Base-by-base conservation (phyloP, 2,888 invertebrate species). In the Epistrophella euchroma region DNA sequence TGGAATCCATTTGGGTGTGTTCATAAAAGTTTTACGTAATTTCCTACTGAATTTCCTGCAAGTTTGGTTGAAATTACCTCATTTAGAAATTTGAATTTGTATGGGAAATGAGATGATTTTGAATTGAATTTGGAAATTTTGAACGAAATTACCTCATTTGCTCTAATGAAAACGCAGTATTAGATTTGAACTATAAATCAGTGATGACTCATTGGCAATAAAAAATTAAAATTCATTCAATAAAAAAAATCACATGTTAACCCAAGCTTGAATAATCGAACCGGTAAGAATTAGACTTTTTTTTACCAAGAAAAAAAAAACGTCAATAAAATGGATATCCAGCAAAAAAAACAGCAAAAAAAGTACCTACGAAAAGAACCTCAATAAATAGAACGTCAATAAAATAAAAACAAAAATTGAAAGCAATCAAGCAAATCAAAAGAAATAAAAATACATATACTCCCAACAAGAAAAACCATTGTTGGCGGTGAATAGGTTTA, bases 321-420 rank as follows among this genome's bases (percentile, higher is more conserved):
- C n/a, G 37, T 40, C 60, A 60, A 40, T 37, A 60, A 19, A 19
- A 37, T 58, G 37, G 15, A 40, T 60, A 60, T 40, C 15, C 6
- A 19, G 17, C 10, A 64, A 25, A n/a, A 25, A n/a, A 22, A 22
- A 22, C n/a, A 62, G 25, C n/a, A 62, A 62, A 62, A 43, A 62
- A 62, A 62, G 28, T 5, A 25, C 40, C 3, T 43, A 56, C 56
- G 35, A 4, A 64, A 45, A 64, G 10, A 43, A 43, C 17, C 56
- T 25, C 74, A 79, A 55, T 64, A 73, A 73, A 79, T 79, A 78
- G 74, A 78, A 79, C 79, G 62, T 70, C 56, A 79, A 70, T 47
- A 62, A 55, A n/a, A n/a, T n/a, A n/a, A n/a, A n/a, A n/a, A n/a
- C n/a, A n/a, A 64, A 70, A 64, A 70, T 62, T 32, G 68, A 52